Percentiles rank a stretch among this genome's conserved stretches.
Evolutionary conservation across 1,140 invertebrate species (phyloP).

Genomic region (Drosophila nannoptera): DNA sequence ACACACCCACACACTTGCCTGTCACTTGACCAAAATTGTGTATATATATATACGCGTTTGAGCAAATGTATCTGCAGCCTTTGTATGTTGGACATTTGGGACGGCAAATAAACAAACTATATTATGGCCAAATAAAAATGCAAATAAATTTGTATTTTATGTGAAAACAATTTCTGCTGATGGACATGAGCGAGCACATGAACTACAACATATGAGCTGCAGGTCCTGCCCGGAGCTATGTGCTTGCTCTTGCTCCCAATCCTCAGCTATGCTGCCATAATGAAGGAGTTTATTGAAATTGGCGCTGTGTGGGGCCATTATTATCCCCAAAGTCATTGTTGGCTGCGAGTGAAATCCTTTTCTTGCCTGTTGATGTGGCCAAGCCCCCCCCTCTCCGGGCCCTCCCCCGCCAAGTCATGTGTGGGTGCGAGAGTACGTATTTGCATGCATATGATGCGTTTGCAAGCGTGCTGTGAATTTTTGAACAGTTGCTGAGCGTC

Average conservation of each 20-base stretch:
- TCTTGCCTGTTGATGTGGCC: constrained; percentile 54
- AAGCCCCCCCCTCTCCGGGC: too few species aligned
- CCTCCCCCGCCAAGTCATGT: too few species aligned
- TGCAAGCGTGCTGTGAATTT: constrained; percentile 67
- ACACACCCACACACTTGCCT: constrained; percentile 13
- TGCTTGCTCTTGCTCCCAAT: neutral
- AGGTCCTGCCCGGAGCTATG: neutral
- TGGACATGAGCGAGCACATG: constrained; percentile 32
- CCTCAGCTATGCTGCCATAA: constrained; percentile 38
- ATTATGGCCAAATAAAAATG: constrained; percentile 75
- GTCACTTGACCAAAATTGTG: constrained; percentile 49
- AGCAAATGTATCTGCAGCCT: constrained; percentile 35
- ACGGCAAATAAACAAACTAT: constrained; percentile 71
- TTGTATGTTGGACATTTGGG: constrained; percentile 64
- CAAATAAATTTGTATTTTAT: constrained; percentile 77
- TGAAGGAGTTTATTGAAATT: constrained; percentile 75
- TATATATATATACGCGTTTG: too few species aligned
- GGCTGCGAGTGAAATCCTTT: constrained; percentile 46
- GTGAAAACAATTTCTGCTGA: constrained; percentile 69
- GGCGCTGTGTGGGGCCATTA: constrained; percentile 42
- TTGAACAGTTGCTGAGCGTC: constrained; percentile 47
- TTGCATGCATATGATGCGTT: constrained; percentile 65
- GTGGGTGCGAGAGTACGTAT: constrained; percentile 5
- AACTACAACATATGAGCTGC: constrained; percentile 11
- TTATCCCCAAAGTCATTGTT: constrained; percentile 63